Base-by-base conservation (phyloP, 2,888 invertebrate species). In the Heliconius charithonia region DNA sequence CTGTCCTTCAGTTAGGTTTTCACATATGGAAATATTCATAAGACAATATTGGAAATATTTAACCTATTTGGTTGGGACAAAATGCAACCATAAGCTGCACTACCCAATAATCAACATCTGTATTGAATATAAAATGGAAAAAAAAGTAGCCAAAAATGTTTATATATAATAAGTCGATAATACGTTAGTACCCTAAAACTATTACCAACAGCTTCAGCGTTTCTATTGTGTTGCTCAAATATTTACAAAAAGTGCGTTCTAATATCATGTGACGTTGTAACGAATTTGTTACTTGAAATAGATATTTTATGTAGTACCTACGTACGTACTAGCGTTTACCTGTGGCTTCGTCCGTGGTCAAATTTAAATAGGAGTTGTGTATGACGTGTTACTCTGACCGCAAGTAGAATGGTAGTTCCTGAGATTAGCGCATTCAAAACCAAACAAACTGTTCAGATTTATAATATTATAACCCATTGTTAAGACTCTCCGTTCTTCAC, bases 221-320 rank as follows among this genome's bases (percentile, higher is more conserved):
- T 59, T 80, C 75, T 75, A 75, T 77, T 77, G 67, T 75, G 69
- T 81, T 73, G 72, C 32, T 72, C 32, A 81, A 82, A 81, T 81
- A 82, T 82, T 82, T 81, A 80, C 75, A 73, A 82, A 81, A 78
- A 76, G 76, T 73, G 75, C 78, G 79, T 56, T 73, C 74, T 80
- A 79, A 77, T 82, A 81, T 81, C 82, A 65, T 65, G 62, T 82
- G 80, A 75, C 81, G 73, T 77, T 76, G 79, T 56, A 56, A 63
- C 69, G 62, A 51, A 45, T 63, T 59, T 67, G 41, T 37, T 71
- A 74, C 41, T 27, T 79, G 73, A 66, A 72, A 79, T 70, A 69
- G 79, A 79, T 74, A 72, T 37, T n/a, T 56, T 69, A 41, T 69
- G 12, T 12, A n/a, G n/a, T n/a, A n/a, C n/a, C n/a, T n/a, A 25